A percentile compares a stretch with the other conserved stretches of the same genome.
These are phyloP conservation scores for Ectropis crepuscularia DNA, from an alignment of 2,888 invertebrate species.

Conservation along the genomic window DNA sequence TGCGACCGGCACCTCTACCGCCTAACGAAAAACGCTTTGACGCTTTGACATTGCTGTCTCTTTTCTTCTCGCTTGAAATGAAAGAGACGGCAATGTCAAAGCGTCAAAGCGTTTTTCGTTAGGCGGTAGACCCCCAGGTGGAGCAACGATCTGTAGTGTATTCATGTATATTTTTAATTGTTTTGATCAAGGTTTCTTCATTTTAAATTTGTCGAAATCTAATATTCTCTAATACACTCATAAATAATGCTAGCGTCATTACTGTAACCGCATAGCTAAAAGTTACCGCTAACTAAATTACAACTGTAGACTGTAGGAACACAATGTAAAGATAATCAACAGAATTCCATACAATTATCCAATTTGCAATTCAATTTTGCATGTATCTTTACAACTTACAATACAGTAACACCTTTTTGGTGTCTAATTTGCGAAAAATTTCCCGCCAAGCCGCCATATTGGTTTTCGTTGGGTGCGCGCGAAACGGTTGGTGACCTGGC, in stretches of 20 bases:
- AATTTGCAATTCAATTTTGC: slow-evolving; percentile 55
- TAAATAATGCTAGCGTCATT: slow-evolving; percentile 1
- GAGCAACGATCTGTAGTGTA: too few relatives aligned
- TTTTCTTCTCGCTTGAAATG: too few relatives aligned
- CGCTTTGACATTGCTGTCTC: too few relatives aligned
- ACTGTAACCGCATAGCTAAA: slow-evolving; percentile 5
- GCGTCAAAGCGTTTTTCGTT: too few relatives aligned
- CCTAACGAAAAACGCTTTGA: too few relatives aligned
- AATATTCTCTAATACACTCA: neutral
- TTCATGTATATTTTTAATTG: too few relatives aligned
- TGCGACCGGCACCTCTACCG: too few relatives aligned
- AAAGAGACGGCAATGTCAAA: too few relatives aligned
- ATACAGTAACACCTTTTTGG: slow-evolving; percentile 27
- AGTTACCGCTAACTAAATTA: slow-evolving; percentile 25
- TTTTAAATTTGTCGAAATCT: neutral
- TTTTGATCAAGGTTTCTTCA: too few relatives aligned
- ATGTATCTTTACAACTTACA: slow-evolving; percentile 15
- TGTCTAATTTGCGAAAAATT: slow-evolving; percentile 46
- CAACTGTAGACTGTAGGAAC: slow-evolving; percentile 16
- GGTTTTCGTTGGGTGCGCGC: slow-evolving; percentile 54
- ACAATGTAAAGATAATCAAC: slow-evolving; percentile 33
- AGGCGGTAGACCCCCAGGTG: too few relatives aligned
- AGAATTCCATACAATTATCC: slow-evolving; percentile 55
- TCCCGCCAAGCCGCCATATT: slow-evolving; percentile 31
- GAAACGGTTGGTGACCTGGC: slow-evolving; percentile 45